These are phyloP conservation scores for Drosophila funebris DNA, from an alignment of 1,140 invertebrate genomes.

Conservation along the genomic window DNA sequence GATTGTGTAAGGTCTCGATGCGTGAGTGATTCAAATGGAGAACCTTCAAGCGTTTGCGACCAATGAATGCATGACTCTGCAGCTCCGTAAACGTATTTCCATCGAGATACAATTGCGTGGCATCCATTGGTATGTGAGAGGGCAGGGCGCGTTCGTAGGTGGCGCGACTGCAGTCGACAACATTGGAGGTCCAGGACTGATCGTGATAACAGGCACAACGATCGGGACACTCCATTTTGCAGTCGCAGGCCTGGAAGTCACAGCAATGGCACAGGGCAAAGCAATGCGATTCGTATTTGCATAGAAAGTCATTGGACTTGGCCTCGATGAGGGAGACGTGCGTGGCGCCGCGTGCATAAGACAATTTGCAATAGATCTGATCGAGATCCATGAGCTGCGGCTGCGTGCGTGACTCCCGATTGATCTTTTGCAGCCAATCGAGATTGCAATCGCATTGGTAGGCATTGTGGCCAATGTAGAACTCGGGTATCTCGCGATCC, in stretches of 20 bases:
- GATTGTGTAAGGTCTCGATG: slow-evolving; percentile 93
- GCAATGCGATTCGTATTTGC: slow-evolving; percentile 95
- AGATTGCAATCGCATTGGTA: slow-evolving; percentile 93
- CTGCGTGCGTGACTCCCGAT: slow-evolving; percentile 91
- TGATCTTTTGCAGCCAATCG: slow-evolving; percentile 90
- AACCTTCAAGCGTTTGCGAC: slow-evolving; percentile 92
- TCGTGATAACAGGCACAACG: slow-evolving; percentile 97
- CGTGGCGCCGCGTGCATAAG: slow-evolving; percentile 92
- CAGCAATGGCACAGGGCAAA: slow-evolving; percentile 96
- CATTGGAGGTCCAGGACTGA: slow-evolving; percentile 95
- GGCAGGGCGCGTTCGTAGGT: slow-evolving; percentile 90
- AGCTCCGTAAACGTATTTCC: slow-evolving; percentile 92
- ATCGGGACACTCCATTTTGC: slow-evolving; percentile 96
- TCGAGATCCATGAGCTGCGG: slow-evolving; percentile 94
- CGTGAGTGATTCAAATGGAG: slow-evolving; percentile 93
- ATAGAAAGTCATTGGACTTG: slow-evolving; percentile 94
- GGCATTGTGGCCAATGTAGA: slow-evolving; percentile 95
- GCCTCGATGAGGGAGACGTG: slow-evolving; percentile 93
- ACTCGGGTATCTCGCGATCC: slow-evolving; percentile 92
- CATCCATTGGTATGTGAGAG: slow-evolving; percentile 95
- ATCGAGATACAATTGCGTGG: slow-evolving; percentile 94
- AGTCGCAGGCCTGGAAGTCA: slow-evolving; percentile 96
- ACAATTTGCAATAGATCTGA: slow-evolving; percentile 93
- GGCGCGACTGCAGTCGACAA: slow-evolving; percentile 93
- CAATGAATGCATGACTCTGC: slow-evolving; percentile 94